Conservation (phyloP, 2,888 invertebrate species). For the Coenonympha arcania region DNA sequence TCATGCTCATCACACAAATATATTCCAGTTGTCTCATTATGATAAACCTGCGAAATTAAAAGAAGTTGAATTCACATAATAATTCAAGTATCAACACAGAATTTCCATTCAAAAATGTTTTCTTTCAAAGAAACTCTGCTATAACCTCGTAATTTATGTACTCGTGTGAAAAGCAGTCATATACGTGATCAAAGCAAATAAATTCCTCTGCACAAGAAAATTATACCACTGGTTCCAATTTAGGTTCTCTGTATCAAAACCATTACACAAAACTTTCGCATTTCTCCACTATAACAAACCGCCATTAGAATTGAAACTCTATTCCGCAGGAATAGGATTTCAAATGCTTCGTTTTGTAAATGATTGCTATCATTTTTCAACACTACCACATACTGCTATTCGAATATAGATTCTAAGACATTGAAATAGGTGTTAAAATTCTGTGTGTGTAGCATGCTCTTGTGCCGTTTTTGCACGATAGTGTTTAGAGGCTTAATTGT, state of each 20-base stretch:
- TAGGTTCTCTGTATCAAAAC: slow-evolving; percentile 3
- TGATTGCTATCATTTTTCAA: neutral
- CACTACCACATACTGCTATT: neutral
- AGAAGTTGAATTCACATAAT: no score
- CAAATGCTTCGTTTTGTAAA: no score
- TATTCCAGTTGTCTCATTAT: no score
- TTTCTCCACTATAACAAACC: slow-evolving; percentile 1
- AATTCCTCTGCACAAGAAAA: neutral
- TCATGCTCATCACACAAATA: no score
- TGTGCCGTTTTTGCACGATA: slow-evolving; percentile 5
- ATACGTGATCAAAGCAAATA: neutral
- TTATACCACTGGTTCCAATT: slow-evolving; percentile 5
- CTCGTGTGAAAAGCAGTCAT: neutral
- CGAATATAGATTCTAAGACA: slow-evolving; percentile 3
- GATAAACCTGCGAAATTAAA: no score
- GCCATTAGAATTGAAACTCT: slow-evolving; percentile 6
- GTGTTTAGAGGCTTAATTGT: slow-evolving; percentile 25
- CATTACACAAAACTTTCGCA: slow-evolving; percentile 4
- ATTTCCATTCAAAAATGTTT: neutral
- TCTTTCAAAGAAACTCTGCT: no score
- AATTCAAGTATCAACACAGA: no score
- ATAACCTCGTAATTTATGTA: neutral
- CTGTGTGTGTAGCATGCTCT: neutral
- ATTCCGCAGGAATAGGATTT: no score
- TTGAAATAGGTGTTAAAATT: slow-evolving; percentile 3